These are phyloP conservation scores for Luehdorfia chinensis DNA, from an alignment of 1,140 invertebrate genomes.

Conservation along the genomic window DNA sequence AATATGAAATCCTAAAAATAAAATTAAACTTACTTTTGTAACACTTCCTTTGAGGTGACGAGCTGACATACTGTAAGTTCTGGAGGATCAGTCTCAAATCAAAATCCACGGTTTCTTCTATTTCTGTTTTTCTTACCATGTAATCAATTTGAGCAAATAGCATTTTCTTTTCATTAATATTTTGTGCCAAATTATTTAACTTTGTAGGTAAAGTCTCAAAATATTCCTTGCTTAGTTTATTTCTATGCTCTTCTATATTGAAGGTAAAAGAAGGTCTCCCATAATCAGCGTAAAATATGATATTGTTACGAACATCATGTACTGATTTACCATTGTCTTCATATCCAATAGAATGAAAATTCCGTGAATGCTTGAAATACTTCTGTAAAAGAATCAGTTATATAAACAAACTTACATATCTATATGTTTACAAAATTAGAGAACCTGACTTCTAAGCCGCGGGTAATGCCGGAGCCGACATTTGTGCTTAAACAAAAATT, in stretches of 20 bases:
- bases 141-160: conserved; percentile 32
- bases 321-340: neutral
- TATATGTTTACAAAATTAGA: too few relatives aligned
- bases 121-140: conserved; percentile 23
- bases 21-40: neutral
- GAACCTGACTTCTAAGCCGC: too few relatives aligned
- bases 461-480: too few relatives aligned
- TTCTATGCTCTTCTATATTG: too few relatives aligned
- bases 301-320: conserved; percentile 5
- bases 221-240: neutral
- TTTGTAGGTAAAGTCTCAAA: neutral
- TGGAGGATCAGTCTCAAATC: conserved; percentile 29
- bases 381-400: too few relatives aligned
- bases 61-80: conserved; percentile 17
- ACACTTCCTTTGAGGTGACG: neutral
- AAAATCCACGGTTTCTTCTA: conserved; percentile 18
- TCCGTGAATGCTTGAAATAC: too few relatives aligned
- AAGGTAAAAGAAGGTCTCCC: too few relatives aligned
- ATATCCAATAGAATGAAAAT: conserved; percentile 14
- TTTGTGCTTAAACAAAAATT: too few relatives aligned
- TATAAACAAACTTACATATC: too few relatives aligned
- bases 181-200: conserved; percentile 18
- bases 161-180: conserved; percentile 24
- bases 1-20: too few relatives aligned
- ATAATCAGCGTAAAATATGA: conserved; percentile 8